Base-by-base conservation (phyloP, 2,888 invertebrate species). In the Bhutanitis thaidina region DNA sequence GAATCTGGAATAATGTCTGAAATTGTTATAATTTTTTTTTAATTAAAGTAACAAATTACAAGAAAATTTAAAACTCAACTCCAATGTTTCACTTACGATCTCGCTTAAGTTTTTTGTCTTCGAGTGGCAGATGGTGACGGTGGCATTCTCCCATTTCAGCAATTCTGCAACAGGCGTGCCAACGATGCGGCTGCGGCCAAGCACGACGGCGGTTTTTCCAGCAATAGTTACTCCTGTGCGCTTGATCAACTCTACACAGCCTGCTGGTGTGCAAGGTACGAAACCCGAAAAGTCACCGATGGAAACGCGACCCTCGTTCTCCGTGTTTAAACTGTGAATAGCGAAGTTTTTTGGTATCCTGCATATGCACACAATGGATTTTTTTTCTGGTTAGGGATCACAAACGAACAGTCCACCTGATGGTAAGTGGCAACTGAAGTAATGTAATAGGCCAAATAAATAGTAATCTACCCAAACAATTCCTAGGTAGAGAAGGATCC, bases 151-250 rank as follows among this genome's bases (percentile, higher is more conserved):
- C 98, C 98, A 99, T 78, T 97, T 96, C 32, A 99, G 91, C 27
- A 99, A 90, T 79, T 98, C 97, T 0, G 98, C 92, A 56, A 95
- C 96, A 0, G 99, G 99, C 0, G 98, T 96, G 37, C 99, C 99
- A 1, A 99, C 98, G 71, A 99, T 99, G 85, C 98, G 98, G 77
- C 98, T 98, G 61, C 99, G 92, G 0, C 99, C 99, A 35, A 99
- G 78, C 13, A 99, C 98, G 2, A 99, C 98, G 1, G 97, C 98
- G 56, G 92, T 91, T 52, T 95, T 93, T 3, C 98, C 98, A 35
- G 92, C 91, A 45, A 98, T 94, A 59, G 91, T 64, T 0, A 94
- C 91, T 0, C 96, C 96, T 40, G 94, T 93, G 56, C 93, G 92
- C 77, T 95, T 95, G 62, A 97, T 97, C 7, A 98, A 91, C 74